These are phyloP conservation scores for Esox masquinongy DNA, from an alignment of 2,797 vertebrate genomes.

Conservation along the genomic window DNA sequence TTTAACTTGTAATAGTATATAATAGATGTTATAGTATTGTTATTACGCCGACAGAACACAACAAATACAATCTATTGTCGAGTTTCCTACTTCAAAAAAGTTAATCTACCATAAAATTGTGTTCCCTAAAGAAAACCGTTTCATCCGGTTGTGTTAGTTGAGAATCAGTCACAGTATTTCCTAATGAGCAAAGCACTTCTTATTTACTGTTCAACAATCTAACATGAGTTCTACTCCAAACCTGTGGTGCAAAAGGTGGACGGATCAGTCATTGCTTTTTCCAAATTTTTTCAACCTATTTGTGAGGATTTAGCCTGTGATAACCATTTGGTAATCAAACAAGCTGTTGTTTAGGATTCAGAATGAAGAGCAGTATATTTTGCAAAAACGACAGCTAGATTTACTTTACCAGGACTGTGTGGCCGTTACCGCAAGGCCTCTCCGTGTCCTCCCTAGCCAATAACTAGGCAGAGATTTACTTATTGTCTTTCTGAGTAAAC, in stretches of 20 bases:
- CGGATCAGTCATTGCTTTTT: no score
- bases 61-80: neutral
- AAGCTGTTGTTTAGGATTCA: neutral
- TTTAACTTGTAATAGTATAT: neutral
- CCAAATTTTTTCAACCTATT: no score
- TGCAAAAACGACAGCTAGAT: neutral
- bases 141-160: no score
- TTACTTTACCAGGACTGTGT: neutral
- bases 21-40: neutral
- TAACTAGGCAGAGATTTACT: slow-evolving; percentile 45
- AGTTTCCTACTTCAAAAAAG: neutral
- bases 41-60: neutral
- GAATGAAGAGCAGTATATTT: neutral
- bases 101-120: no score
- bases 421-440: neutral
- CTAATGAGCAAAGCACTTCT: no score
- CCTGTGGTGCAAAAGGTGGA: no score
- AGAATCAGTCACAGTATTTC: no score
- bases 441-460: slow-evolving; percentile 16
- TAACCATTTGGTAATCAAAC: no score
- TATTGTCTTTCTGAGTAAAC: slow-evolving; percentile 38
- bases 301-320: no score
- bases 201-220: no score
- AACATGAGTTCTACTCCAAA: no score
- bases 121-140: no score